These are phyloP conservation scores for Suillia variegata DNA, from an alignment of 2,888 invertebrate species.

Conservation along the genomic window DNA sequence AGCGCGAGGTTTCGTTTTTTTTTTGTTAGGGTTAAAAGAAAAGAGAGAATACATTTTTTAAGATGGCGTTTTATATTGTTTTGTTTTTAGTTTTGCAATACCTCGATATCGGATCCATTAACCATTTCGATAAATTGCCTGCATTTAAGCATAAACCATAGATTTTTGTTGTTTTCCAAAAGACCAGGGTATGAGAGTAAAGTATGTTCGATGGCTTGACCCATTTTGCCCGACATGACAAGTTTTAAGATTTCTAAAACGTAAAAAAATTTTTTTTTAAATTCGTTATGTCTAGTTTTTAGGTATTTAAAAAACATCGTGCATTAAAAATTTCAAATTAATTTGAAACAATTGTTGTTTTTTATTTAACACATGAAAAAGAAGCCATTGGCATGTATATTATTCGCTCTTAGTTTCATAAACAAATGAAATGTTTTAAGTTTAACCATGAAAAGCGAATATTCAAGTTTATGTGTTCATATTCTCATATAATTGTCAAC, in stretches of 20 bases:
- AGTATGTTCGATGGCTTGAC: conserved; percentile 92
- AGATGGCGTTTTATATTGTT: background rate
- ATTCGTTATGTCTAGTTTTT: background rate
- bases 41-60: background rate
- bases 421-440: too few species aligned
- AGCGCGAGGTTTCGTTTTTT: conserved; percentile 12
- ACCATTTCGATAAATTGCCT: conserved; percentile 99
- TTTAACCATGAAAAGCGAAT: too few species aligned
- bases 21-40: conserved; percentile 10
- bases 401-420: too few species aligned
- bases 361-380: too few species aligned
- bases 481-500: too few species aligned
- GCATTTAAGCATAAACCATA: conserved; percentile 94
- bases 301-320: background rate
- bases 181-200: conserved; percentile 91
- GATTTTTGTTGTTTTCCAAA: conserved; percentile 85
- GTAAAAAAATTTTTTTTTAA: conserved; percentile 28
- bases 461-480: too few species aligned
- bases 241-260: conserved; percentile 86
- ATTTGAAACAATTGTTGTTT: background rate
- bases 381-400: too few species aligned
- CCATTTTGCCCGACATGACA: conserved; percentile 90
- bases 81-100: conserved; percentile 45
- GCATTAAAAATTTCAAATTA: background rate
- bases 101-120: conserved; percentile 83